Percentiles rank a stretch among this genome's conserved stretches.
These are phyloP conservation scores for Psephotus haematonotus DNA, from an alignment of 2,113 vertebrate species.

Conservation along the genomic window DNA sequence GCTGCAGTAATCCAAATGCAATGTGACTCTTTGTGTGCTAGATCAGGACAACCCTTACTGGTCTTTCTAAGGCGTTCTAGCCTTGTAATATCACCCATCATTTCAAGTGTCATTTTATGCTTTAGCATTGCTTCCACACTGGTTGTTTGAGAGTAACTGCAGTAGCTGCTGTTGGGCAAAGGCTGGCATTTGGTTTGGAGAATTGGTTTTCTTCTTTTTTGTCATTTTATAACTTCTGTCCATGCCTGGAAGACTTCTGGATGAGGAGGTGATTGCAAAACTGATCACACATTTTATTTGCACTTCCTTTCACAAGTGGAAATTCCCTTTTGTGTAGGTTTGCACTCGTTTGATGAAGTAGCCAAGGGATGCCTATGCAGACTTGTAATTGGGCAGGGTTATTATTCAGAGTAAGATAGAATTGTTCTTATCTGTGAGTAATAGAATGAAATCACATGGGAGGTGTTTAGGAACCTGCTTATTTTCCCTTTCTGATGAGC, in stretches of 20 bases:
- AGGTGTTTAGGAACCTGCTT: not conserved
- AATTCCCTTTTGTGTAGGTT: constrained; percentile 3
- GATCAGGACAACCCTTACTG: not conserved
- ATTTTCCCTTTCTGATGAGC: not conserved
- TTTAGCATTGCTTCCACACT: not conserved
- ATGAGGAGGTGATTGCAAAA: constrained; percentile 23
- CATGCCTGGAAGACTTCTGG: constrained; percentile 13
- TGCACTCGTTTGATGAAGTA: not conserved
- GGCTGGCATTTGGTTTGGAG: not conserved
- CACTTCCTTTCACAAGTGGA: not conserved
- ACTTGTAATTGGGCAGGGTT: not conserved
- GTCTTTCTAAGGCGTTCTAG: not conserved
- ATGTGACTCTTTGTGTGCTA: not conserved
- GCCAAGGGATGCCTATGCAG: not conserved
- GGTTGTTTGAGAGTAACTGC: not conserved
- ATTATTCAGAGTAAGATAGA: not conserved
- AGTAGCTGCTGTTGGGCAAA: constrained; percentile 52
- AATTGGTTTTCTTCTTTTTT: not conserved
- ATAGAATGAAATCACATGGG: not conserved
- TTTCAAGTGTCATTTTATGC: not conserved
- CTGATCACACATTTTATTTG: not conserved
- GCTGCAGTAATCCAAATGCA: not conserved
- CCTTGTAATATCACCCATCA: not conserved
- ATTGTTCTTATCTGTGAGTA: not conserved
- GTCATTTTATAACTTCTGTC: not conserved